A percentile compares a stretch with the other conserved stretches of the same genome.
Conservation (phyloP, 2,888 invertebrate genomes). For the Drosophila subsilvestris region DNA sequence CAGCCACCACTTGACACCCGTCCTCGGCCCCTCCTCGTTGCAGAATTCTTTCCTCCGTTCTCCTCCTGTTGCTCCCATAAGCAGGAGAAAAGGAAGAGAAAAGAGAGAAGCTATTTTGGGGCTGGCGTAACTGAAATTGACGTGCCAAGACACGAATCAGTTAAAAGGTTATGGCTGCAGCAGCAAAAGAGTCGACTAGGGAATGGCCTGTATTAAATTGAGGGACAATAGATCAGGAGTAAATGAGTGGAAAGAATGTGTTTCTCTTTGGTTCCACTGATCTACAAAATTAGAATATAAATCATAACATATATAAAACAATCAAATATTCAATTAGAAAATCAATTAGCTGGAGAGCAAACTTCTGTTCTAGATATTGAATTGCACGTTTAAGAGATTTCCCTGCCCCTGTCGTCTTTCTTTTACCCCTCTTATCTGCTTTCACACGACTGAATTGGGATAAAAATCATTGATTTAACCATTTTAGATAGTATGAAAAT, state of each 20-base stretch:
- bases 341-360: not conserved
- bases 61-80: not conserved
- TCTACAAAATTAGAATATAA: too few species aligned
- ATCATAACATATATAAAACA: too few species aligned
- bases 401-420: too few species aligned
- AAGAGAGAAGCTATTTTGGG: slow-evolving; percentile 58
- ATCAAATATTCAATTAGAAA: too few species aligned
- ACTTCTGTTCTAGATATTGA: too few species aligned
- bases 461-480: not conserved
- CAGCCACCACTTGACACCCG: slow-evolving; percentile 57
- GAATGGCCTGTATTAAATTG: not conserved
- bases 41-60: not conserved
- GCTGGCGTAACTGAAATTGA: slow-evolving; percentile 71
- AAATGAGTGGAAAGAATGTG: too few species aligned
- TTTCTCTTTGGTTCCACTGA: too few species aligned
- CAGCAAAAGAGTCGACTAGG: not conserved
- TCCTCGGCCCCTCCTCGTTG: not conserved
- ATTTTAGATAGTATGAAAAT: too few species aligned
- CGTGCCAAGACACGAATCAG: slow-evolving; percentile 41
- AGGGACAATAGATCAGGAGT: not conserved
- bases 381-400: too few species aligned
- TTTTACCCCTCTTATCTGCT: too few species aligned
- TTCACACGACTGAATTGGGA: too few species aligned
- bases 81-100: not conserved
- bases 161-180: not conserved